phyloP scores from a whole-genome alignment of 2,113 vertebrate species.

The Colius striatus region DNA sequence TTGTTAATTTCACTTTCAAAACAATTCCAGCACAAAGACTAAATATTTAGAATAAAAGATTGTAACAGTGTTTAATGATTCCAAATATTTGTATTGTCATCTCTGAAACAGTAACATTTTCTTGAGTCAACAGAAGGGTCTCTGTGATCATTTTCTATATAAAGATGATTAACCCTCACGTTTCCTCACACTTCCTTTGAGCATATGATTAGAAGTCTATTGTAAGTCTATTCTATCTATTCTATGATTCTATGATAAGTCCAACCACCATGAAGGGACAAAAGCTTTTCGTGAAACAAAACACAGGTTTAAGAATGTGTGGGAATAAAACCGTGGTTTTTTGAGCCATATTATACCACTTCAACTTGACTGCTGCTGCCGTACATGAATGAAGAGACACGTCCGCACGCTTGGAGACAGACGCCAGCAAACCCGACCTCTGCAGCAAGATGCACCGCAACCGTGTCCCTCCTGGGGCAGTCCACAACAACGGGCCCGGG shows the following conservation, averaged over 20 bases:
- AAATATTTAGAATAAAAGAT: not conserved
- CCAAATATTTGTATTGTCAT: not conserved
- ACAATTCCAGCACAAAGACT: not conserved
- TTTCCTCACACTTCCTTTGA: not conserved
- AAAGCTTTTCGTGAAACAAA: fast-evolving
- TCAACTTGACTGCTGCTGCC: not conserved
- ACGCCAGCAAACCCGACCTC: not conserved
- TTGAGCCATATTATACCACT: fast-evolving
- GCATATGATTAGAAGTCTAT: not conserved
- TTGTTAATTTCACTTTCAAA: not conserved
- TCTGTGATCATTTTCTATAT: not conserved
- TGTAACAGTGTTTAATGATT: not conserved
- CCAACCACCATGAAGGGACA: not conserved
- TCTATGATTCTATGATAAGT: no score
- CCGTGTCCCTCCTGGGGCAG: not conserved
- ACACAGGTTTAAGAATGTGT: fast-evolving
- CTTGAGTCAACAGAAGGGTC: not conserved
- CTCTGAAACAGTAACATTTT: not conserved
- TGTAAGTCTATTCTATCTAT: no score
- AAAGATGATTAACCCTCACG: fast-evolving
- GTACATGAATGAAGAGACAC: fast-evolving
- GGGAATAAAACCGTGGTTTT: not conserved
- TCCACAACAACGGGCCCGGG: not conserved
- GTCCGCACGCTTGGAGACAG: fast-evolving
- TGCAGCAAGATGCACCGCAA: not conserved